These are phyloP conservation scores for Ophioderma brevispina DNA, from an alignment of 35 echinoderm and acorn worm species.

Conservation along the genomic window DNA sequence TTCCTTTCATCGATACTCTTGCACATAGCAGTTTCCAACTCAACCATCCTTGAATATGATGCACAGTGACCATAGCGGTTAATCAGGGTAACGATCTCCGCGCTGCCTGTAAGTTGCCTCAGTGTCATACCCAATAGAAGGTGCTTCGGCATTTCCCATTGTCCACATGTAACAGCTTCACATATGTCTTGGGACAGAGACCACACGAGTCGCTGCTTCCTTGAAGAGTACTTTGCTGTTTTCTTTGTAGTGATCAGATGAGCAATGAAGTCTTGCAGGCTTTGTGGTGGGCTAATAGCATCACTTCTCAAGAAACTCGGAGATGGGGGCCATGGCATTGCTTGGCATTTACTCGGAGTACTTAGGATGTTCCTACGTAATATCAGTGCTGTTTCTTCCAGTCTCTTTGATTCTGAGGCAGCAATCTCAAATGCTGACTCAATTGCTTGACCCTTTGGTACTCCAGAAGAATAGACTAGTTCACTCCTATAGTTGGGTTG, in stretches of 20 bases:
- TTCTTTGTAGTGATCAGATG: background rate
- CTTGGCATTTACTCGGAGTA: background rate
- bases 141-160: background rate
- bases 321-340: constrained; percentile 28
- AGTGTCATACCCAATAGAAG: background rate
- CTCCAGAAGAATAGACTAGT: constrained; percentile 19
- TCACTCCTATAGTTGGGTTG: constrained; percentile 52
- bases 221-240: background rate
- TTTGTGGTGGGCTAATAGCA: background rate
- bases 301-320: background rate
- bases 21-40: background rate
- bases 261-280: background rate
- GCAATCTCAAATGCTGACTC: constrained; percentile 39
- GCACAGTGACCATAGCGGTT: background rate
- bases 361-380: background rate
- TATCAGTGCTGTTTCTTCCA: constrained; percentile 34
- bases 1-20: background rate
- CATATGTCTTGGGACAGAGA: background rate
- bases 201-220: background rate
- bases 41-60: background rate
- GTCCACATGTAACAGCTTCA: background rate
- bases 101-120: background rate
- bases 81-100: background rate
- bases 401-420: constrained; percentile 30
- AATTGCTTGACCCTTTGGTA: constrained; percentile 28